These are phyloP conservation scores for Drosophila navojoa DNA, from an alignment of 1,140 invertebrate species.

Conservation along the genomic window DNA sequence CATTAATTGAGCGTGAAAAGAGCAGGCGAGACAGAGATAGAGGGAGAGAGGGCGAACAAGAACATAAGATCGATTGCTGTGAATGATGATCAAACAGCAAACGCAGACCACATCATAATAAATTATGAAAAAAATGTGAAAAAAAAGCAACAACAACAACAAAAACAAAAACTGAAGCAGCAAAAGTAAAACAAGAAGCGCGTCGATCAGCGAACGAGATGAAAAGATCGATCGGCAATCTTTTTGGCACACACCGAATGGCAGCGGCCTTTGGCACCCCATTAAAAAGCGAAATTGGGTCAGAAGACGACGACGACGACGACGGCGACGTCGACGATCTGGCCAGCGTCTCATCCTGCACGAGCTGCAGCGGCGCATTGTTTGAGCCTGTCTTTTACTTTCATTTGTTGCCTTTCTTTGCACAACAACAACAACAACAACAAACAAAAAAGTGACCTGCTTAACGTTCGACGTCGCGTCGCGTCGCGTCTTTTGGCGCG, in stretches of 20 bases:
- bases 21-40: neutral
- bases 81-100: neutral
- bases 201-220: slow-evolving; percentile 32
- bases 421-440: neutral
- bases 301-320: slow-evolving; percentile 27
- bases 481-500: slow-evolving; percentile 42
- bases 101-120: neutral
- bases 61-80: slow-evolving; percentile 68
- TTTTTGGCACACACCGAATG: slow-evolving; percentile 48
- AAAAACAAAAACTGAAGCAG: too few species aligned
- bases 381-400: slow-evolving; percentile 65
- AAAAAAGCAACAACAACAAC: too few species aligned
- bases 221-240: slow-evolving; percentile 55
- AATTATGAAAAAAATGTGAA: neutral
- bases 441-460: slow-evolving; percentile 62
- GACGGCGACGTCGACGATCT: neutral
- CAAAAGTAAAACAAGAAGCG: slow-evolving; percentile 24
- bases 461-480: slow-evolving; percentile 45
- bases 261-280: slow-evolving; percentile 76
- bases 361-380: neutral
- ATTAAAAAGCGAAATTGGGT: slow-evolving; percentile 79
- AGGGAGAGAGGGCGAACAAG: neutral
- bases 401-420: slow-evolving; percentile 63
- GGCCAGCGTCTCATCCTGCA: slow-evolving; percentile 48
- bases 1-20: slow-evolving; percentile 78